Evolutionary conservation across 2,888 invertebrate species (phyloP).

Genomic region (Lamproptera curius): DNA sequence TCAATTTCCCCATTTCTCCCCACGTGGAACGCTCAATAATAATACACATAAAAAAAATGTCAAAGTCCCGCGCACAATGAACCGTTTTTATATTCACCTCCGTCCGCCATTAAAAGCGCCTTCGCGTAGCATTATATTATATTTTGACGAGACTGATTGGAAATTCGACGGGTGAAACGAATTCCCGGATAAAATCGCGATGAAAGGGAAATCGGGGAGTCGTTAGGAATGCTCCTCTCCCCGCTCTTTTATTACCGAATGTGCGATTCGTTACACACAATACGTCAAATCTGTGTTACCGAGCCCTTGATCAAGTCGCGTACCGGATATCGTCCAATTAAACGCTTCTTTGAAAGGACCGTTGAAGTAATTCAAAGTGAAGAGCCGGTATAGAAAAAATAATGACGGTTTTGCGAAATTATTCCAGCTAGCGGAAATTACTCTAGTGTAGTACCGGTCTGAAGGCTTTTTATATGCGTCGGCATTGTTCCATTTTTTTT

Average conservation of each 20-base stretch:
- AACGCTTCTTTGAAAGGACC: conserved; percentile 16
- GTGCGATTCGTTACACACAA: conserved; percentile 46
- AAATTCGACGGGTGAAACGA: conserved; percentile 47
- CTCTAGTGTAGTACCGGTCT: conserved; percentile 42
- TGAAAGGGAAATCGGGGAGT: conserved; percentile 72
- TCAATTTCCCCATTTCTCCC: no score
- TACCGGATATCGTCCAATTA: conserved; percentile 18
- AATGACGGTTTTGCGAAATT: conserved; percentile 46
- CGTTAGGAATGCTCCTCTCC: conserved; percentile 57
- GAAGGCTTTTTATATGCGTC: conserved; percentile 52
- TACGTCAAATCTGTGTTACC: conserved; percentile 29
- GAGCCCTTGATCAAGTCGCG: conserved; percentile 19
- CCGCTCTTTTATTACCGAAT: conserved; percentile 58
- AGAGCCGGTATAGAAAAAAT: conserved; percentile 17
- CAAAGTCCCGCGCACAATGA: conserved; percentile 38
- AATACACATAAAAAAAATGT: no score
- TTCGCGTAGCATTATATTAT: conserved; percentile 48
- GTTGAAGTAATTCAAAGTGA: background rate
- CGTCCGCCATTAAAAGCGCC: conserved; percentile 50
- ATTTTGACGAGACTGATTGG: conserved; percentile 57
- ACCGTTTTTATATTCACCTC: conserved; percentile 58
- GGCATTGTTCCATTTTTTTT: conserved; percentile 30
- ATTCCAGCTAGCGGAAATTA: conserved; percentile 48
- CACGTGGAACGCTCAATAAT: no score
- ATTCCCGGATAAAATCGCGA: conserved; percentile 65